A percentile compares a stretch with the other conserved stretches of the same genome.
phyloP scores from a whole-genome alignment of 2,888 invertebrate genomes.

The Hirtodrosophila confusa region DNA sequence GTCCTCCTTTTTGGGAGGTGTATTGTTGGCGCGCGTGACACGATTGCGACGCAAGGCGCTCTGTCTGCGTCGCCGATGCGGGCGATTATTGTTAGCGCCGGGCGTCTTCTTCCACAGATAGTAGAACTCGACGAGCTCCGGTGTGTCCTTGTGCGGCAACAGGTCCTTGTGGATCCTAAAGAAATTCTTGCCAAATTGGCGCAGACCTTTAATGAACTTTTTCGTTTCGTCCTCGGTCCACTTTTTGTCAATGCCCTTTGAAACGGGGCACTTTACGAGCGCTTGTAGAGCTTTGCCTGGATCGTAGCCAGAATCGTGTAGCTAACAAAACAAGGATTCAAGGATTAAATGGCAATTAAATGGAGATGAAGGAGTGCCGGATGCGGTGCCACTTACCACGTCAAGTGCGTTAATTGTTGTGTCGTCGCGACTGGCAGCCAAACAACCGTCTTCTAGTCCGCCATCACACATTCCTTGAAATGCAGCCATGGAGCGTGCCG shows the following conservation, averaged over 20 bases:
- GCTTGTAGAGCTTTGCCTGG: constrained; percentile 98
- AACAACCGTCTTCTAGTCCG: constrained; percentile 98
- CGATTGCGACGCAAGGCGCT: constrained; percentile 94
- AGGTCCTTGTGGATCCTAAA: constrained; percentile 98
- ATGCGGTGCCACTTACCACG: constrained; percentile 90
- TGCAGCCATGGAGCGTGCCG: constrained; percentile 98
- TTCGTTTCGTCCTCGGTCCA: constrained; percentile 99
- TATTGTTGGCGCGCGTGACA: constrained; percentile 91
- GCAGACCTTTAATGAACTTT: constrained; percentile 98
- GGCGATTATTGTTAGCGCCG: constrained; percentile 97
- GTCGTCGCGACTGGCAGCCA: constrained; percentile 98
- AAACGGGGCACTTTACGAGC: constrained; percentile 97
- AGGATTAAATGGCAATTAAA: constrained; percentile 84
- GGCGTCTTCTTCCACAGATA: constrained; percentile 99
- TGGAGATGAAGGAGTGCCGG: no score
- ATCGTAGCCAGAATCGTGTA: constrained; percentile 98
- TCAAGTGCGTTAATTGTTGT: constrained; percentile 98
- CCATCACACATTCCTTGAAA: constrained; percentile 99
- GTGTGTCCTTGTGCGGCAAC: constrained; percentile 97
- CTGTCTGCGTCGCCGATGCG: constrained; percentile 94
- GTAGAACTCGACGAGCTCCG: constrained; percentile 98
- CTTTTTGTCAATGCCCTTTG: constrained; percentile 98
- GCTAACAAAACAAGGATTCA: constrained; percentile 84
- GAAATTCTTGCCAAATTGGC: constrained; percentile 99
- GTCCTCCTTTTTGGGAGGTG: constrained; percentile 92